phyloP scores from a whole-genome alignment of 1,140 invertebrate species.

The Phenacoccus solenopsis region DNA sequence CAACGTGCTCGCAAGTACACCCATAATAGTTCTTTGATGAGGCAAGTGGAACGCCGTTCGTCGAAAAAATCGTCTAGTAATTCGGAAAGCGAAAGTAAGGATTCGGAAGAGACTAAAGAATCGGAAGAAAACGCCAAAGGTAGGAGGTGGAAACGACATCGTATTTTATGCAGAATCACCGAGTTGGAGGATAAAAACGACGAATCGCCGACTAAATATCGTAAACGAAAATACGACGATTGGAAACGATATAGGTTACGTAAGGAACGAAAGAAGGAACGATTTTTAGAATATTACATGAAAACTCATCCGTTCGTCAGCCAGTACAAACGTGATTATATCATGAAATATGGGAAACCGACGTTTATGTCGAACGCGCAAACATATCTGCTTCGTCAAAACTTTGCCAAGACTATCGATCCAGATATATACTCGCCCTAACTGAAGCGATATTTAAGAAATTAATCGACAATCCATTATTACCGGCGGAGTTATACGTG shows the following conservation, averaged over 20 bases:
- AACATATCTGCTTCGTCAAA: background rate
- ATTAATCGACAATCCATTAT: background rate
- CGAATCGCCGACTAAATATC: background rate
- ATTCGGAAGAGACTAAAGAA: too few relatives aligned
- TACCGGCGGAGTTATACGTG: slow-evolving; percentile 87
- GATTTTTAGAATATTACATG: background rate
- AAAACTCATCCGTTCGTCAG: background rate
- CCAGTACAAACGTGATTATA: background rate
- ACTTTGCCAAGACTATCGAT: background rate
- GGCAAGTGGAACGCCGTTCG: too few relatives aligned
- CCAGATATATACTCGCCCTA: too few relatives aligned
- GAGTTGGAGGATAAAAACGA: too few relatives aligned
- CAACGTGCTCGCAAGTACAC: background rate
- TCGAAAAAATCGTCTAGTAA: too few relatives aligned
- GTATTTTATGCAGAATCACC: too few relatives aligned
- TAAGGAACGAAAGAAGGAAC: background rate
- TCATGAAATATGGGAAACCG: background rate
- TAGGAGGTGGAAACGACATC: too few relatives aligned
- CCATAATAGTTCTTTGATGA: too few relatives aligned
- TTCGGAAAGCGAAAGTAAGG: too few relatives aligned
- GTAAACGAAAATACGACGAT: background rate
- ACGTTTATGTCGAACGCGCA: background rate
- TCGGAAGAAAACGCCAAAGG: too few relatives aligned
- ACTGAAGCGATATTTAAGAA: too few relatives aligned
- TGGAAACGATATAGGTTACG: background rate